phyloP scores from a whole-genome alignment of 2,113 vertebrate species.

The Hippolais icterina region DNA sequence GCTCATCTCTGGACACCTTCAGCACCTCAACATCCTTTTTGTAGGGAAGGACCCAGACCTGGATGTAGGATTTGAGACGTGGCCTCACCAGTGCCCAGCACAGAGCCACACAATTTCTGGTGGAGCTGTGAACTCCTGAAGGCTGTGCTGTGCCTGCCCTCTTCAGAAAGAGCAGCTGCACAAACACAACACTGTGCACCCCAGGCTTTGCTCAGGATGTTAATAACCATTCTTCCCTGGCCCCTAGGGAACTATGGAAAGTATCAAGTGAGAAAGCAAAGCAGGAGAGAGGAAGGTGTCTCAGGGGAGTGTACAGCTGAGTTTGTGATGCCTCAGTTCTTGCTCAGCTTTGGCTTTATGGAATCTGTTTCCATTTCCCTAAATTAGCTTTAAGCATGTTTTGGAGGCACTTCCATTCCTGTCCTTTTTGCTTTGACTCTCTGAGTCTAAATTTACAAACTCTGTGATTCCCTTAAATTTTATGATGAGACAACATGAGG shows the following conservation, averaged over 20 bases:
- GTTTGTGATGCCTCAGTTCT: neutral
- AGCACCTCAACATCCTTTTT: neutral
- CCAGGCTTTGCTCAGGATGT: neutral
- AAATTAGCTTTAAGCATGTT: neutral
- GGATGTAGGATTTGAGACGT: neutral
- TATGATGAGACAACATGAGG: neutral
- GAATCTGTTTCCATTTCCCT: neutral
- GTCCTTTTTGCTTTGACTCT: neutral
- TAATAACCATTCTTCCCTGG: neutral
- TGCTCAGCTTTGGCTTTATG: neutral
- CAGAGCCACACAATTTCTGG: neutral
- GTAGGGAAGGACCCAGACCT: neutral
- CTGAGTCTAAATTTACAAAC: neutral
- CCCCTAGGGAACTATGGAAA: neutral
- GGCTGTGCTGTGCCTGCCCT: neutral
- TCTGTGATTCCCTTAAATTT: neutral
- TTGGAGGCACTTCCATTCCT: neutral
- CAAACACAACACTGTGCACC: neutral
- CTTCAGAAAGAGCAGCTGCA: neutral
- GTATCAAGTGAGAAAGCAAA: neutral
- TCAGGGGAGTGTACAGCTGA: neutral
- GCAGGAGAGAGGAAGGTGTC: neutral
- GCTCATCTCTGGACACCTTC: neutral
- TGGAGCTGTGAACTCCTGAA: neutral
- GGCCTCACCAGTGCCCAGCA: neutral